Percentiles rank a stretch among this genome's conserved stretches.
Evolutionary conservation across 2,888 invertebrate genomes (phyloP).

Genomic region (Mythimna impura): DNA sequence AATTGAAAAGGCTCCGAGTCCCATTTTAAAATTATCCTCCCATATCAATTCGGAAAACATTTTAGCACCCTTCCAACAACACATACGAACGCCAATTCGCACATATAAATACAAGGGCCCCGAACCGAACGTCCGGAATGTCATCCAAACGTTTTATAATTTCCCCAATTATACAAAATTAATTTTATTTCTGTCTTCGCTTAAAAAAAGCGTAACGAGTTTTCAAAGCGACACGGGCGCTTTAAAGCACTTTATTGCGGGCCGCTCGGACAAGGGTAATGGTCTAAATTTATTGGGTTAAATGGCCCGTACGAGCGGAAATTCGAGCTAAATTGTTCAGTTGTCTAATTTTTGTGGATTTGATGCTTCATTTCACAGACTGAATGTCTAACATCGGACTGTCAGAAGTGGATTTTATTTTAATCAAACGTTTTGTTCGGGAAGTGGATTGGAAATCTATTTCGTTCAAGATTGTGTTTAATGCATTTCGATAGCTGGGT

Average conservation of each 20-base stretch:
- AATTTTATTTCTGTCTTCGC: conserved; percentile 83
- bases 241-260: conserved; percentile 84
- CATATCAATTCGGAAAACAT: conserved; percentile 60
- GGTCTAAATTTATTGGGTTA: conserved; percentile 88
- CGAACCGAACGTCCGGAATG: conserved; percentile 59
- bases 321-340: conserved; percentile 85
- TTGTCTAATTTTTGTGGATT: conserved; percentile 87
- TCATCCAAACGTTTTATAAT: conserved; percentile 72
- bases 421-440: conserved; percentile 67
- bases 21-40: conserved; percentile 41
- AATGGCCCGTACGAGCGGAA: conserved; percentile 84
- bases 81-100: conserved; percentile 44
- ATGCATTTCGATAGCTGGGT: conserved; percentile 25
- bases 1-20: conserved; percentile 43
- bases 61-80: conserved; percentile 45
- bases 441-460: conserved; percentile 60
- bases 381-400: conserved; percentile 72
- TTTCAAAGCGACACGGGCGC: conserved; percentile 82
- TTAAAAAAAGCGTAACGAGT: conserved; percentile 82
- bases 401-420: conserved; percentile 62
- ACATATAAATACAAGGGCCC: conserved; percentile 44
- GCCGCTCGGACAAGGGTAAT: conserved; percentile 86
- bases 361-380: conserved; percentile 81
- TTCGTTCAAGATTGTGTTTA: conserved; percentile 51
- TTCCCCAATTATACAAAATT: conserved; percentile 82